Evolutionary conservation across 2,888 invertebrate genomes (phyloP).

Genomic region (Hydrotaea cyrtoneurina): DNA sequence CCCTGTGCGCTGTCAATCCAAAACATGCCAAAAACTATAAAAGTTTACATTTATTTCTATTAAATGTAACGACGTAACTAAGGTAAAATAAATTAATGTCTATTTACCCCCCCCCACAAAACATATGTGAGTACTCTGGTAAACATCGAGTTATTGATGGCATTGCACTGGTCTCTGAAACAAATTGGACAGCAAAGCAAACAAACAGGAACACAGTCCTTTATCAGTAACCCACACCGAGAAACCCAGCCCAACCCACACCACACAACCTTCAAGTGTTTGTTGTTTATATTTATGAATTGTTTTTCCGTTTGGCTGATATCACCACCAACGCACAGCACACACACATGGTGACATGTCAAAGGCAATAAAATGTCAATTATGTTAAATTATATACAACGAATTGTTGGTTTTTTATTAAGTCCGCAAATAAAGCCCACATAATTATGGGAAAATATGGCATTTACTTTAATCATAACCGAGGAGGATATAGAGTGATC

Average conservation of each 20-base stretch:
- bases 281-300: slow-evolving; percentile 15
- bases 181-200: slow-evolving; percentile 1
- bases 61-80: slow-evolving; percentile 44
- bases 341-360: slow-evolving; percentile 57
- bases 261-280: slow-evolving; percentile 6
- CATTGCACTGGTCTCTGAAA: slow-evolving; percentile 15
- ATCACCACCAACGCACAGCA: slow-evolving; percentile 8
- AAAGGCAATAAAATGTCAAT: slow-evolving; percentile 69
- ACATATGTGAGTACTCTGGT: not conserved
- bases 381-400: slow-evolving; percentile 40
- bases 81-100: slow-evolving; percentile 65
- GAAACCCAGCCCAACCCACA: not conserved
- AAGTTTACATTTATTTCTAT: slow-evolving; percentile 66
- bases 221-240: not conserved
- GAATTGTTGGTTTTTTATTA: not conserved
- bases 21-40: slow-evolving; percentile 66
- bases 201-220: not conserved
- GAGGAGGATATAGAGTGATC: slow-evolving; percentile 40
- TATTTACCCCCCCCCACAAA: slow-evolving; percentile 41
- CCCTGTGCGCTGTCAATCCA: slow-evolving; percentile 53
- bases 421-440: not conserved
- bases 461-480: not conserved
- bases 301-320: slow-evolving; percentile 59
- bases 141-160: slow-evolving; percentile 44
- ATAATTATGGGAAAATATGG: slow-evolving; percentile 48